Base-by-base conservation (phyloP, 2,113 vertebrate species). In the Sialia sialis region DNA sequence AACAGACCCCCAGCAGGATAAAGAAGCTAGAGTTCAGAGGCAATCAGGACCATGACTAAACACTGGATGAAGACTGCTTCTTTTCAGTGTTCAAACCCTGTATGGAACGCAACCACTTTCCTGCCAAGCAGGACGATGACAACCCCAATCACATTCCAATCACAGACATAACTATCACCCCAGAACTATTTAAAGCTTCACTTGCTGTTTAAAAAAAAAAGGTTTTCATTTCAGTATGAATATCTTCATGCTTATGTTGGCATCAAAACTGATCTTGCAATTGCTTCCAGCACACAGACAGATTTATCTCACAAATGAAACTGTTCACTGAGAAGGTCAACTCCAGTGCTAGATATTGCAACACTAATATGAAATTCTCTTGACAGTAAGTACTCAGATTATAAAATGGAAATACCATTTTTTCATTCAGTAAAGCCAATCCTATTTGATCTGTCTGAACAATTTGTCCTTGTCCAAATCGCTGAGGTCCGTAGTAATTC, bases 401-500 rank as follows among this genome's bases (percentile, higher is more conserved):
- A 54, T 13, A 76, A 84, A 79, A 90, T 41, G 14, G 49, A 94
- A 94, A 68, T 98, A 99, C 98, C 98, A 97, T 97, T 89, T 98
- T 96, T 92, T 93, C 98, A 81, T 98, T 98, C 75, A 99, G 96
- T 83, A 99, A 97, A 83, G 98, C 98, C 84, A 98, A 93, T 95
- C 98, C 98, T 90, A 99, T 97, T 95, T 97, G 97, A 95, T 99
- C 98, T 26, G 98, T 98, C 84, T 97, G 98, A 90, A 98, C 91
- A 70, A 95, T 98, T 60, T 97, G 98, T 81, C 97, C 97, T 84
- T 98, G 97, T 51, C 98, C 98, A 97, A 99, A 99, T 82, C 98
- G 96, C 91, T 99, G 98, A 29, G 98, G 97, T 84, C 98, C 98
- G 0, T 98, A 99, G 87, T 98, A 98, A 97, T 99, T 99, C 70